Base-by-base conservation (phyloP, 1,140 invertebrate species). In the Spodoptera litura region DNA sequence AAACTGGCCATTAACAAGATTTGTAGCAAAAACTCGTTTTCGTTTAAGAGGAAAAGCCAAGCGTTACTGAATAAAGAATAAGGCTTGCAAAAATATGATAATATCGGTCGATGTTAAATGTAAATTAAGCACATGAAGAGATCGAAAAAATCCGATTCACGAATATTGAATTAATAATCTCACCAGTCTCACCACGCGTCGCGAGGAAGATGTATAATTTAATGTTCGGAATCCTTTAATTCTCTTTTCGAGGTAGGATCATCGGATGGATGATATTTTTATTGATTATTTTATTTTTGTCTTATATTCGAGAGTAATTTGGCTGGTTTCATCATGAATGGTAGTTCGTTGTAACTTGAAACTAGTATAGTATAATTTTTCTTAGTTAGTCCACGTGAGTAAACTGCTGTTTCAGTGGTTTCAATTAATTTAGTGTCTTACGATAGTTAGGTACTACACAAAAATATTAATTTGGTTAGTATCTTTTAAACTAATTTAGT, bases 151-250 rank as follows among this genome's bases (percentile, higher is more conserved):
- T 27, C 20, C 38, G 71, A 58, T 74, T 59, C 20, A 13, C 56
- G 71, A 70, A 74, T 74, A 61, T 44, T 61, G 38, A 51, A 74
- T 61, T 59, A 74, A 61, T 59, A 49, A 74, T 51, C 44, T 51
- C 38, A 51, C 35, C 38, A 49, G 61, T 51, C 44, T 51, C 38
- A 51, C 35, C 38, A 31, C 27, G 27, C 9, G 12, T n/a, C 15
- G 13, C 12, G 38, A 51, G 44, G 38, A 55, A 59, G n/a, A 49
- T 15, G 71, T 61, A 56, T 71, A 71, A 55, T 56, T 71, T 56
- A 71, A 71, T 56, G 68, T 56, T 38, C 12, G 25, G 10, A 71
- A 61, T 59, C 56, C 71, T 61, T 61, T 74, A 61, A 61, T 74
- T 51, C 71, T 31, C 38, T 44, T 15, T 51, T 15, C 25, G 20